These are phyloP conservation scores for Stramonita haemastoma DNA, from an alignment of 2,888 invertebrate species.

Conservation along the genomic window DNA sequence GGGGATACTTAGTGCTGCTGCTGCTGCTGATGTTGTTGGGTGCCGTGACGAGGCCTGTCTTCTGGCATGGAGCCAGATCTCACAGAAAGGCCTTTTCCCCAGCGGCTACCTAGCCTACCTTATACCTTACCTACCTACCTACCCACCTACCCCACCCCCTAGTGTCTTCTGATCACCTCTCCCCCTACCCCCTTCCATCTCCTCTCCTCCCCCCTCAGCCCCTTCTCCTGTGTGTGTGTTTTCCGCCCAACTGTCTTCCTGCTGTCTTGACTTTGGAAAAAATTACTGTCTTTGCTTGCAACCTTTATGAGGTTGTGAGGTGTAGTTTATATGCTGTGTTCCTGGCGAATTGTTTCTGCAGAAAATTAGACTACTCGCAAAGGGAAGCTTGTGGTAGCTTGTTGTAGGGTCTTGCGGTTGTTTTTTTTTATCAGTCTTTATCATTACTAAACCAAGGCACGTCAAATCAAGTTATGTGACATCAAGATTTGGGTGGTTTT, in stretches of 20 bases:
- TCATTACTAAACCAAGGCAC: no score
- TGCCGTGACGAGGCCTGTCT: not conserved
- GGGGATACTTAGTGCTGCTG: not conserved
- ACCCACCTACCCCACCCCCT: not conserved
- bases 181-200: not conserved
- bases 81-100: not conserved
- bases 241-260: conserved; percentile 23
- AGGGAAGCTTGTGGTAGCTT: no score
- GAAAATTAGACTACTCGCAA: no score
- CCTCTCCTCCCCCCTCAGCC: not conserved
- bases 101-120: conserved; percentile 38
- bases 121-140: not conserved
- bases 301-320: not conserved
- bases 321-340: no score
- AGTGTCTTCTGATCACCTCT: not conserved
- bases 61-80: conserved; percentile 26
- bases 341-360: no score
- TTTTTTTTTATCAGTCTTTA: no score
- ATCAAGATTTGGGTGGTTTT: no score
- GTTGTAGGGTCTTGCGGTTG: no score
- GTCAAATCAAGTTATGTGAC: no score
- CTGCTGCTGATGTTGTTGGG: not conserved
- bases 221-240: not conserved
- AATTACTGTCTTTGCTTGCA: not conserved
- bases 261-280: not conserved